Base-by-base conservation (phyloP, 2,888 invertebrate genomes). In the Ypsolopha sequella region DNA sequence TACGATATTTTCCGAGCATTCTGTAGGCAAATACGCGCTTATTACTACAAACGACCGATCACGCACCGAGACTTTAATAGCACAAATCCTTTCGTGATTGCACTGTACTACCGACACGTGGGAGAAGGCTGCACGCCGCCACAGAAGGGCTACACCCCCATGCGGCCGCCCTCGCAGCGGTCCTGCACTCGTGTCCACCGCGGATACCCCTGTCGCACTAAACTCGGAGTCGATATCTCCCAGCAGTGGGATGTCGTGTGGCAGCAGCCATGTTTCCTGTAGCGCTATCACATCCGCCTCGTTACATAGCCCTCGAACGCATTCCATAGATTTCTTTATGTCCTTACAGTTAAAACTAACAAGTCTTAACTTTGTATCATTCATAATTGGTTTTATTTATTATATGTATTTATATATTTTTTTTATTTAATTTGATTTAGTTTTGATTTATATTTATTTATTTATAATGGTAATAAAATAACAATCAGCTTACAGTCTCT, bases 221-320 rank as follows among this genome's bases (percentile, higher is more conserved):
- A 51, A 51, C 4, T 51, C 51, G 1, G 14, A 7, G 41, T 46
- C 24, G 2, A 51, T 46, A 9, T 6, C 10, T 4, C n/a, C 46
- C 6, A 51, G 45, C 14, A 14, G 50, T 0, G 55, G 36, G 0
- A 63, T 14, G 13, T 63, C 60, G 10, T 62, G 53, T 0, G 59
- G 61, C 7, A 61, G 41, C 4, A 62, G 48, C 60, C 63, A 63
- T 0, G 57, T 58, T 33, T 63, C 60, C 24, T 61, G 60, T 1
- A 61, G 54, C 0, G 59, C 58, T n/a, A 60, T 35, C 0, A 60
- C 34, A 34, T 59, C 58, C 0, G 53, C 56, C 1, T 38, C 10
- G 2, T 46, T 14, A 50, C 60, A 63, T 10, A 63, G 38, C 0
- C 45, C 14, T 39, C 58, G 47, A 1, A 61, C 52, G 44, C 52